Base-by-base conservation (phyloP, 1,140 invertebrate genomes). In the Mesaphorura yosii region DNA sequence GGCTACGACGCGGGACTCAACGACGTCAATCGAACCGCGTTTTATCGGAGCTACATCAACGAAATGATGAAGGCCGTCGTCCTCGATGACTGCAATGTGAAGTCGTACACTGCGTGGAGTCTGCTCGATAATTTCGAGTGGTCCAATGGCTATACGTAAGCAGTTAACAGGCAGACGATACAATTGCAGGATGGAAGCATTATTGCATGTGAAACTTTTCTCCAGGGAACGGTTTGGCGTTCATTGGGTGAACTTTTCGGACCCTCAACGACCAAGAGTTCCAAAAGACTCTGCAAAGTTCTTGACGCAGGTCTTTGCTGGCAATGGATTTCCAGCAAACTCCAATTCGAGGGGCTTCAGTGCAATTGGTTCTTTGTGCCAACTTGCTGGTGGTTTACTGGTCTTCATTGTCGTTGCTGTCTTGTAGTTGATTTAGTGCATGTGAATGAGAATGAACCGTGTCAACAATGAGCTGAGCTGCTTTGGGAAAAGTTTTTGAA, bases 81-180 rank as follows among this genome's bases (percentile, higher is more conserved):
- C 2, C 6, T 59, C 7, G 60, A 62, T 57, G 57, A 52, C 25
- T 57, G 57, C 34, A 53, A 62, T 48, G 54, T 62, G 3, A 51
- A 23, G 15, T 42, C 42, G 5, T 62, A 59, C 38, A 57, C 51
- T 23, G 54, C 47, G 2, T 62, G 60, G 60, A 50, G 47, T 26
- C 28, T 55, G 2, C 10, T 50, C 3, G 34, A 44, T 31, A 41
- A 57, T 46, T 42, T 61, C 55, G 55, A 63, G 68, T 88, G 84
- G 84, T 66, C 67, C 1, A 64, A 39, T 15, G 58, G 53, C 10
- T 52, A 52, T 40, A 47, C 48, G 53, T 59, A 48, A 55, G 34
- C 19, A 34, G 10, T 6, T 19, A 20, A 10, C 26, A 41, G 29
- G 19, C 1, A 41, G 34, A 19, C 10, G 10, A 34, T 10, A 34